Evolutionary conservation across 2,113 vertebrate genomes (phyloP).

Genomic region (Spermophilus dauricus): DNA sequence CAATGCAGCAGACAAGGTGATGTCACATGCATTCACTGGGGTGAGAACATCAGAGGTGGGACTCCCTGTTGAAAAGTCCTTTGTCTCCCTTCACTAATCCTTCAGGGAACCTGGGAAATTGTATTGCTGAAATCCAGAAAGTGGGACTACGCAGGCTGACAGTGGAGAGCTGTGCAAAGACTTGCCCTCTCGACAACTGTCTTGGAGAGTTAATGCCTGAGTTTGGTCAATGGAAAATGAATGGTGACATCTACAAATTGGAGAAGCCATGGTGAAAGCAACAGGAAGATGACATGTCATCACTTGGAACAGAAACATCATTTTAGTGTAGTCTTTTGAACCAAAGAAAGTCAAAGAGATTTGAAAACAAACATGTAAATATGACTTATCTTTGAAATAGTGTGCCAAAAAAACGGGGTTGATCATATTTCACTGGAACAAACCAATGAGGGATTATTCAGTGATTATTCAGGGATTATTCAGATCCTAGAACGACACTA

Average conservation of each 20-base stretch:
- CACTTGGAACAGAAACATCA: background rate
- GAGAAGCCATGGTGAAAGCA: background rate
- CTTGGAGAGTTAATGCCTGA: background rate
- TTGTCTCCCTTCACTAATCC: constrained; percentile 15
- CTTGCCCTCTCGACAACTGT: background rate
- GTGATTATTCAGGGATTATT: background rate
- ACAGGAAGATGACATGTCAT: background rate
- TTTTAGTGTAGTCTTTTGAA: background rate
- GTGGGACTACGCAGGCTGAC: background rate
- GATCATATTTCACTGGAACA: background rate
- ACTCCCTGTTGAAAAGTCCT: background rate
- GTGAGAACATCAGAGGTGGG: background rate
- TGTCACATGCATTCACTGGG: background rate
- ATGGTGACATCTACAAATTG: background rate
- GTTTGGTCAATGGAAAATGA: background rate
- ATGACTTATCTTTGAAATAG: background rate
- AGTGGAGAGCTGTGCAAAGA: background rate
- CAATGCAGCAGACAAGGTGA: background rate
- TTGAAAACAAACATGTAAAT: background rate
- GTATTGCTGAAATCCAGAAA: background rate
- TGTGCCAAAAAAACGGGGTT: background rate
- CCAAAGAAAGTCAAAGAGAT: background rate
- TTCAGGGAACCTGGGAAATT: background rate
- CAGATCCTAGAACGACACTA: background rate
- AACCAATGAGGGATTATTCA: background rate